A percentile compares a stretch with the other conserved stretches of the same genome.
These are phyloP conservation scores for Protonemura montana DNA, from an alignment of 2,888 invertebrate species.

Conservation along the genomic window DNA sequence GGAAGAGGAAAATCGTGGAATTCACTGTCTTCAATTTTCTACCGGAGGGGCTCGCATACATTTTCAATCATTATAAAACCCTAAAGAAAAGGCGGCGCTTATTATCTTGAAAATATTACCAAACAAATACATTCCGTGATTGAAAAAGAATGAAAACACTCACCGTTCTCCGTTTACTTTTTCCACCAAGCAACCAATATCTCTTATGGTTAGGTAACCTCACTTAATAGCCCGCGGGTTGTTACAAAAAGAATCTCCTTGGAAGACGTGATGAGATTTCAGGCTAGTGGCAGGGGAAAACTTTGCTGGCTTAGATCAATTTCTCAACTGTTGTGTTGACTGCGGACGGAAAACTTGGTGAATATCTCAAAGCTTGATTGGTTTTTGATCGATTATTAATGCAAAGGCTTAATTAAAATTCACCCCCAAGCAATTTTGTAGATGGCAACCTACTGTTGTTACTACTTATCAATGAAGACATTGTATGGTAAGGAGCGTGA, in stretches of 20 bases:
- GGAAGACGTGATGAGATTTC: neutral
- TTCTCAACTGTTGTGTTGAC: slow-evolving; percentile 2
- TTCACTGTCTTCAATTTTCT: neutral
- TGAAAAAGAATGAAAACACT: neutral
- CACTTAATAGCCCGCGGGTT: neutral
- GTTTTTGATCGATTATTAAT: slow-evolving; percentile 12
- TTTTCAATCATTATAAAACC: no score
- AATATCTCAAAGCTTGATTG: neutral
- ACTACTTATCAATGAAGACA: neutral
- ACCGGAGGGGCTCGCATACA: neutral
- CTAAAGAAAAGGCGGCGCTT: no score
- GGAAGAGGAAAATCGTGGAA: neutral
- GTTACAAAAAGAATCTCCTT: neutral
- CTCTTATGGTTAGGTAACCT: neutral
- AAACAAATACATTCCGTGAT: neutral
- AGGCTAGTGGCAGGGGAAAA: neutral
- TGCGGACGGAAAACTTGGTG: neutral
- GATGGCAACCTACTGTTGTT: neutral
- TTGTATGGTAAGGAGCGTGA: neutral
- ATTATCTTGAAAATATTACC: neutral
- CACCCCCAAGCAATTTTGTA: neutral
- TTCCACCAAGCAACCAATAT: neutral
- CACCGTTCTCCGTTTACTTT: neutral
- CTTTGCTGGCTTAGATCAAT: neutral
- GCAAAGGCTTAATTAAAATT: neutral